phyloP scores from a whole-genome alignment of 2,113 vertebrate genomes.

The Dipodomys merriami region DNA sequence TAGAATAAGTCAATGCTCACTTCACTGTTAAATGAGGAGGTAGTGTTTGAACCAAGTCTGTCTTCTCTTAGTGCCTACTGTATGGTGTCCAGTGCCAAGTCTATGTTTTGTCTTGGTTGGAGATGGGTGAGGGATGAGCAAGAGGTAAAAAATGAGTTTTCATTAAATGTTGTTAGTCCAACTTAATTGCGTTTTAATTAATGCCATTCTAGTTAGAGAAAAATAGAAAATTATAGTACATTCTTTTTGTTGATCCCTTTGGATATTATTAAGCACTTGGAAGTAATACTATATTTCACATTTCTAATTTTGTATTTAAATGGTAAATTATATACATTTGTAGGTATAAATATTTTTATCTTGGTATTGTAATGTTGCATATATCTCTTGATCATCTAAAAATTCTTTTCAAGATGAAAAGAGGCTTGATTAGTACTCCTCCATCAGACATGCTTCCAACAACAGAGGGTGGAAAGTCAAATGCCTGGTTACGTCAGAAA shows the following conservation, averaged over 20 bases:
- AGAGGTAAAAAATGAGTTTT: neutral
- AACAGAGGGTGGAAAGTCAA: constrained; percentile 96
- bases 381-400: constrained; percentile 57
- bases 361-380: constrained; percentile 1
- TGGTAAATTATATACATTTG: neutral
- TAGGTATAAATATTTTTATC: constrained; percentile 26
- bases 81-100: neutral
- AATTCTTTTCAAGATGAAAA: constrained; percentile 92
- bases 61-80: neutral
- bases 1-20: neutral
- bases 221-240: neutral
- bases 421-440: constrained; percentile 98
- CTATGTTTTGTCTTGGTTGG: neutral
- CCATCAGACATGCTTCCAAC: constrained; percentile 98
- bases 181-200: constrained; percentile 36
- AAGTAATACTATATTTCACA: constrained; percentile 33
- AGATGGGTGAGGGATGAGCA: neutral
- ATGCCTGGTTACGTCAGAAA: constrained; percentile 97
- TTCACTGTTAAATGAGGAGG: neutral
- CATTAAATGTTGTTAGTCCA: constrained; percentile 3
- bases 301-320: constrained; percentile 36
- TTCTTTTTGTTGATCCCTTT: constrained; percentile 50
- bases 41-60: neutral
- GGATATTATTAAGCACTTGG: constrained; percentile 43
- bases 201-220: neutral